These are phyloP conservation scores for Molanna angustata DNA, from an alignment of 2,888 invertebrate genomes.

Conservation along the genomic window DNA sequence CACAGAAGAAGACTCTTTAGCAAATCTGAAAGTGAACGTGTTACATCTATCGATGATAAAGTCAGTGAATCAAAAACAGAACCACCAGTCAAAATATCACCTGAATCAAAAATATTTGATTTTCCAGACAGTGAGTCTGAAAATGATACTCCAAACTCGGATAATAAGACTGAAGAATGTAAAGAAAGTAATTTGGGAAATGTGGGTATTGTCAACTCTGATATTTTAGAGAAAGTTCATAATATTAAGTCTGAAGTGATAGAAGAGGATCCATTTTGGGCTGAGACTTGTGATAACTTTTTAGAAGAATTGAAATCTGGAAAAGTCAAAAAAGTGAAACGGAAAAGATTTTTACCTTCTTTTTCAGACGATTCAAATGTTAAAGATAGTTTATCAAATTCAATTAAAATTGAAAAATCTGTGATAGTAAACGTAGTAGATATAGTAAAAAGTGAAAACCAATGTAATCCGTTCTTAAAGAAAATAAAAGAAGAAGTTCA, in stretches of 20 bases:
- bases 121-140: conserved; percentile 64
- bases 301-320: conserved; percentile 69
- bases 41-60: conserved; percentile 31
- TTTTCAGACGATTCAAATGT: conserved; percentile 34
- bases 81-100: conserved; percentile 53
- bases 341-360: conserved; percentile 44
- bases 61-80: conserved; percentile 39
- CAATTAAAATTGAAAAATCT: conserved; percentile 32
- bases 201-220: too few species aligned
- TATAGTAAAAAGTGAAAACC: conserved; percentile 27
- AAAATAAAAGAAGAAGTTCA: conserved; percentile 32
- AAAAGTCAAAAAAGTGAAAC: conserved; percentile 54
- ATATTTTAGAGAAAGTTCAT: conserved; percentile 39
- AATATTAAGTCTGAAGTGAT: conserved; percentile 34
- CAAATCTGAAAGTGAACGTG: conserved; percentile 53
- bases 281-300: conserved; percentile 73
- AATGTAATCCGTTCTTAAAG: conserved; percentile 26
- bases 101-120: conserved; percentile 64
- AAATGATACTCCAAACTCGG: conserved; percentile 57
- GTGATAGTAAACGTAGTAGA: conserved; percentile 31
- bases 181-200: too few species aligned
- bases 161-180: conserved; percentile 47
- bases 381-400: conserved; percentile 37
- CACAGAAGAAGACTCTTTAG: conserved; percentile 57
- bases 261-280: conserved; percentile 57